These are phyloP conservation scores for Diglossa brunneiventris DNA, from an alignment of 2,113 vertebrate species.

Conservation along the genomic window DNA sequence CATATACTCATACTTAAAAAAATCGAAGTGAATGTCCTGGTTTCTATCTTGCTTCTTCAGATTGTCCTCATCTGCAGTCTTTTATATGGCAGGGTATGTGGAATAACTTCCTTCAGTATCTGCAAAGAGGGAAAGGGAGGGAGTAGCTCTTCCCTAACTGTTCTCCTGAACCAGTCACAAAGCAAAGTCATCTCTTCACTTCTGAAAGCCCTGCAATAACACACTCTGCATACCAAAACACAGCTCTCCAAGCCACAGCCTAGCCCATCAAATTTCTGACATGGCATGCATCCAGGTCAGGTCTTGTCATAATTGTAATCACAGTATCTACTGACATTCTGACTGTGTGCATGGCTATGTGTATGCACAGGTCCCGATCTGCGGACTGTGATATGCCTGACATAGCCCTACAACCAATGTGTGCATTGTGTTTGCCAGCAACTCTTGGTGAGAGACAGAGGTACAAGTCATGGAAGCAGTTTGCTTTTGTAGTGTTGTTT, in stretches of 20 bases:
- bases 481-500: background rate
- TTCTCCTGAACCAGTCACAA: background rate
- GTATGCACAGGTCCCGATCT: background rate
- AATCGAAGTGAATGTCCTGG: background rate
- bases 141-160: background rate
- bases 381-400: background rate
- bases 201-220: background rate
- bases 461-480: background rate
- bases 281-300: background rate
- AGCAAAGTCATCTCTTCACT: background rate
- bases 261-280: background rate
- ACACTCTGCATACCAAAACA: rapidly evolving
- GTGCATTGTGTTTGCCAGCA: background rate
- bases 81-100: background rate
- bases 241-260: background rate
- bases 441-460: background rate
- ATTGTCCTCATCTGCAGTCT: background rate
- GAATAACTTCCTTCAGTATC: background rate
- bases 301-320: background rate
- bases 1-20: background rate
- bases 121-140: background rate
- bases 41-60: background rate
- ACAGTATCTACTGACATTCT: rapidly evolving
- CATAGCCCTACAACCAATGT: background rate
- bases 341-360: background rate